These are phyloP conservation scores for Tupaia chinensis DNA, from an alignment of 2,113 vertebrate genomes.

Conservation along the genomic window DNA sequence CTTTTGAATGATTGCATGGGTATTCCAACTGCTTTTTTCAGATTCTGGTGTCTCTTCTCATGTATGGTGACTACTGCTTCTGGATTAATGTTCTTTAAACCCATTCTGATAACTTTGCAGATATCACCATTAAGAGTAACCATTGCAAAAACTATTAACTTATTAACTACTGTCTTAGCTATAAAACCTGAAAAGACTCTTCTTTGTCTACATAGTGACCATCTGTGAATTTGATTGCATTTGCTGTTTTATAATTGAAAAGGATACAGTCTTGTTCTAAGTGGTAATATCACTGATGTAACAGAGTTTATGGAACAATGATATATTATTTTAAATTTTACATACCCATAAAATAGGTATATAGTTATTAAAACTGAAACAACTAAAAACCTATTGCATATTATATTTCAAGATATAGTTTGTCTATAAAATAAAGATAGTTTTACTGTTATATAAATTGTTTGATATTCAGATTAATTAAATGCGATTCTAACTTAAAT, in stretches of 20 bases:
- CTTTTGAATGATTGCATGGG: neutral
- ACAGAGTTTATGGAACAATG: neutral
- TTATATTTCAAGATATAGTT: neutral
- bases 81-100: neutral
- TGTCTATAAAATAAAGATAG: neutral
- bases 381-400: neutral
- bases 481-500: neutral
- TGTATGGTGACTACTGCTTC: neutral
- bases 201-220: neutral
- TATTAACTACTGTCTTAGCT: neutral
- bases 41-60: neutral
- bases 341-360: neutral
- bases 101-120: neutral
- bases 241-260: neutral
- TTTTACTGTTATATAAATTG: neutral
- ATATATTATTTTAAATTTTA: neutral
- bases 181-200: neutral
- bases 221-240: slow-evolving; percentile 28
- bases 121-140: neutral
- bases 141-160: neutral
- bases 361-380: neutral
- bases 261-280: neutral
- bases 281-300: neutral
- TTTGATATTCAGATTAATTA: neutral
- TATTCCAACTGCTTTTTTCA: neutral